A percentile compares a stretch with the other conserved stretches of the same genome.
Evolutionary conservation across 2,888 invertebrate genomes (phyloP).

Genomic region (Muscina levida): DNA sequence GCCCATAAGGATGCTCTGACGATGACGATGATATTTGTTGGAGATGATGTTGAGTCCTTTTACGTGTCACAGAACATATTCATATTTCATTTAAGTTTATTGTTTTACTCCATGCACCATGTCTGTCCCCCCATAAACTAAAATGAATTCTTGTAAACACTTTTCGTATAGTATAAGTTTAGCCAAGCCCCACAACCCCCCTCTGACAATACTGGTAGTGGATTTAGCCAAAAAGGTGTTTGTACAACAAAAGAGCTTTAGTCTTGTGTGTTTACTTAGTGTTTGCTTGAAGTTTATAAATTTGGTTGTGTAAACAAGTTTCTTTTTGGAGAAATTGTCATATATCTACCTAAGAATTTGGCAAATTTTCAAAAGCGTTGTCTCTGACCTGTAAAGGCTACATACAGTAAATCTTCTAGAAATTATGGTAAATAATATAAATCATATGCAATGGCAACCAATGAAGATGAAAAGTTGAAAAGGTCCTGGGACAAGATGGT

Average conservation of each 20-base stretch:
- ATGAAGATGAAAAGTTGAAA: neutral
- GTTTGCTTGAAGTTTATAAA: constrained; percentile 50
- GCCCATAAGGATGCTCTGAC: neutral
- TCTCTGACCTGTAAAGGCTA: constrained; percentile 5
- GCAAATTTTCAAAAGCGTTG: constrained; percentile 51
- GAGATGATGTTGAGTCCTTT: constrained; percentile 52
- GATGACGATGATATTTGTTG: constrained; percentile 45
- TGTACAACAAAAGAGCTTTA: too few relatives aligned
- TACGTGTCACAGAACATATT: constrained; percentile 65
- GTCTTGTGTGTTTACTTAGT: neutral
- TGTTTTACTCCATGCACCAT: constrained; percentile 53
- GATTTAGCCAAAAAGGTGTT: neutral
- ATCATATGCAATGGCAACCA: constrained; percentile 33
- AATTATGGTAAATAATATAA: constrained; percentile 54
- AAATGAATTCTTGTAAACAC: constrained; percentile 37
- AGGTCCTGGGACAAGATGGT: neutral
- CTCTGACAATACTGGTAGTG: neutral
- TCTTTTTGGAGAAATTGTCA: constrained; percentile 22
- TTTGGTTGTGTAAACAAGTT: constrained; percentile 55
- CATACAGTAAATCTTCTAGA: constrained; percentile 27
- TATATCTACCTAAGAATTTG: constrained; percentile 32
- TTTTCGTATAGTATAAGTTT: constrained; percentile 16
- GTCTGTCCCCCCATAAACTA: constrained; percentile 36
- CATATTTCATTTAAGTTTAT: constrained; percentile 63
- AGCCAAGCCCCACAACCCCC: too few relatives aligned